phyloP scores from a whole-genome alignment of 2,797 vertebrate genomes.

The Gymnodraco acuticeps region DNA sequence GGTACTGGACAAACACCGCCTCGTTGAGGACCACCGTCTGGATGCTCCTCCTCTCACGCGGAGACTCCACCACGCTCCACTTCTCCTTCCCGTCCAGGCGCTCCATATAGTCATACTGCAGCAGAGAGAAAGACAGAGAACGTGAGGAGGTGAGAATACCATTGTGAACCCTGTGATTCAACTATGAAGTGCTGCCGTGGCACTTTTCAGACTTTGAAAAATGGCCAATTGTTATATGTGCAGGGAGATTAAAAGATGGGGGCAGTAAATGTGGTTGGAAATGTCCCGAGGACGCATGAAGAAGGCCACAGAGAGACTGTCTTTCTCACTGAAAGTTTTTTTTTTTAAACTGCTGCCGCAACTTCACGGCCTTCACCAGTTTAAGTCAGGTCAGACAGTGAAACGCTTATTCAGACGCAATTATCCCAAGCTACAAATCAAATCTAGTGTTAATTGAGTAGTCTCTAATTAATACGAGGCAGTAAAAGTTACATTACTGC shows the following conservation, averaged over 20 bases:
- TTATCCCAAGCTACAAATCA: conserved; percentile 74
- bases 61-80: conserved; percentile 97
- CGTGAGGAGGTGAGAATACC: conserved; percentile 6
- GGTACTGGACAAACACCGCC: conserved; percentile 96
- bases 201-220: conserved; percentile 47
- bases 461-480: conserved; percentile 88
- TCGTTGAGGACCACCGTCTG: conserved; percentile 98
- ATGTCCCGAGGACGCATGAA: background rate
- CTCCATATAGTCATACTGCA: conserved; percentile 98
- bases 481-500: conserved; percentile 77
- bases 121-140: background rate
- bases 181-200: conserved; percentile 26
- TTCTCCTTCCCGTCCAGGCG: conserved; percentile 98
- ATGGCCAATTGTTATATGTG: conserved; percentile 43
- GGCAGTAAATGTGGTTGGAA: conserved; percentile 23
- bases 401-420: conserved; percentile 60
- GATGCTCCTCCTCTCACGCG: conserved; percentile 93
- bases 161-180: conserved; percentile 33
- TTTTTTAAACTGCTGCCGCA: conserved; percentile 17
- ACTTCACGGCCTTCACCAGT: conserved; percentile 22
- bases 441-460: conserved; percentile 83
- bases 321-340: conserved; percentile 37
- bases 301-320: conserved; percentile 36
- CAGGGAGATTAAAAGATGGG: conserved; percentile 42
- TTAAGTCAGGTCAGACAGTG: conserved; percentile 52